Evolutionary conservation across 2,888 invertebrate species (phyloP).

Genomic region (Melieria omissa): DNA sequence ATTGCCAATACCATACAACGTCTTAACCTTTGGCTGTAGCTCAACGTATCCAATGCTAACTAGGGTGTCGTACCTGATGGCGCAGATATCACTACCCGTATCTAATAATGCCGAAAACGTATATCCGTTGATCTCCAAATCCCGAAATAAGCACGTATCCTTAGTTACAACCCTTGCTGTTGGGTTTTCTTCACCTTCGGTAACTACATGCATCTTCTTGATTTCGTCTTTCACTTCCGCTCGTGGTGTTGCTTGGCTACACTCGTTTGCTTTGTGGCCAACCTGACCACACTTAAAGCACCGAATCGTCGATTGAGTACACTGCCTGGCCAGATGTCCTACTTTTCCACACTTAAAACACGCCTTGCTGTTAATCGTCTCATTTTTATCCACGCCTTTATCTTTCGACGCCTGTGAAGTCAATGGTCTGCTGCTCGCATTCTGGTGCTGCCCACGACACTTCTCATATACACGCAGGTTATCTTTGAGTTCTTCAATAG

Average conservation of each 20-base stretch:
- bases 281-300: slow-evolving; percentile 2
- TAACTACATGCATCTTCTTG: slow-evolving; percentile 23
- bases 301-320: not conserved
- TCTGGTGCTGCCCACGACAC: slow-evolving; percentile 12
- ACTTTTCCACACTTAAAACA: slow-evolving; percentile 32
- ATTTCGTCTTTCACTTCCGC: slow-evolving; percentile 9
- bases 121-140: slow-evolving; percentile 15
- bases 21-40: slow-evolving; percentile 20
- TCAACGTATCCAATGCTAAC: slow-evolving; percentile 25
- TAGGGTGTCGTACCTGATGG: slow-evolving; percentile 29
- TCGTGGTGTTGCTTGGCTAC: not conserved
- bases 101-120: slow-evolving; percentile 26
- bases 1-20: slow-evolving; percentile 33
- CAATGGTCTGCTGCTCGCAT: not conserved
- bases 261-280: not conserved
- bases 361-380: not conserved
- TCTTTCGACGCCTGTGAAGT: not conserved
- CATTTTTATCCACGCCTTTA: not conserved
- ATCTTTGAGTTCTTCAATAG: slow-evolving; percentile 34
- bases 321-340: slow-evolving; percentile 7
- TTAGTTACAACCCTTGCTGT: not conserved
- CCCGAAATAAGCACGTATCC: slow-evolving; percentile 13
- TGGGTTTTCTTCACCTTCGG: slow-evolving; percentile 19
- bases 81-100: not conserved
- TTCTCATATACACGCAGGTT: slow-evolving; percentile 37